A percentile compares a stretch with the other conserved stretches of the same genome.
Conservation (phyloP, 2,888 invertebrate species). For the Drosophila suboccidentalis region DNA sequence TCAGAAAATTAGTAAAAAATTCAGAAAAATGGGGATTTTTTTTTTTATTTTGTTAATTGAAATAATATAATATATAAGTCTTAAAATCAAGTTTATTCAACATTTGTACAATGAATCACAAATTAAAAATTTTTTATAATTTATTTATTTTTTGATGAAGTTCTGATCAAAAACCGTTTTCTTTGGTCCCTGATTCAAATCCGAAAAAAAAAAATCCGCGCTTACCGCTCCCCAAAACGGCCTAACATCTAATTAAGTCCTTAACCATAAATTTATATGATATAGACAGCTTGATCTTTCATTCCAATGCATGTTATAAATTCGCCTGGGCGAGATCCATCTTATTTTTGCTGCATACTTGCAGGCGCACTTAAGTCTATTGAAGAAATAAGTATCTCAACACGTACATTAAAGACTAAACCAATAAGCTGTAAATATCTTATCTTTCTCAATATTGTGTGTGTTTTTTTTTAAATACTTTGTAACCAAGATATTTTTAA, state of each 20-base stretch:
- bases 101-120: no score
- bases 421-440: conserved; percentile 17
- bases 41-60: no score
- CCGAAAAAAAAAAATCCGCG: background rate
- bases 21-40: no score
- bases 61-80: no score
- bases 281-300: conserved; percentile 8
- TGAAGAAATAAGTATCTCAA: conserved; percentile 1
- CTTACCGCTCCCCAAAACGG: background rate
- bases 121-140: no score
- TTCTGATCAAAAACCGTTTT: background rate
- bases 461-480: background rate
- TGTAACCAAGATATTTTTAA: conserved; percentile 11
- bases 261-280: conserved; percentile 1
- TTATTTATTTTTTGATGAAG: no score
- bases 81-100: no score
- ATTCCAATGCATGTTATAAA: conserved; percentile 29
- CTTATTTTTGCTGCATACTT: conserved; percentile 28
- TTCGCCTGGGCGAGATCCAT: conserved; percentile 13
- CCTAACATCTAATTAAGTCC: background rate
- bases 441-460: conserved; percentile 29
- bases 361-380: conserved; percentile 25
- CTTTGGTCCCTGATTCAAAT: background rate
- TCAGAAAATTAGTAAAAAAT: no score
- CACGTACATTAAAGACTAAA: no score